A percentile compares a stretch with the other conserved stretches of the same genome.
phyloP scores from a whole-genome alignment of 2,888 invertebrate species.

The Aspidiotus destructor region DNA sequence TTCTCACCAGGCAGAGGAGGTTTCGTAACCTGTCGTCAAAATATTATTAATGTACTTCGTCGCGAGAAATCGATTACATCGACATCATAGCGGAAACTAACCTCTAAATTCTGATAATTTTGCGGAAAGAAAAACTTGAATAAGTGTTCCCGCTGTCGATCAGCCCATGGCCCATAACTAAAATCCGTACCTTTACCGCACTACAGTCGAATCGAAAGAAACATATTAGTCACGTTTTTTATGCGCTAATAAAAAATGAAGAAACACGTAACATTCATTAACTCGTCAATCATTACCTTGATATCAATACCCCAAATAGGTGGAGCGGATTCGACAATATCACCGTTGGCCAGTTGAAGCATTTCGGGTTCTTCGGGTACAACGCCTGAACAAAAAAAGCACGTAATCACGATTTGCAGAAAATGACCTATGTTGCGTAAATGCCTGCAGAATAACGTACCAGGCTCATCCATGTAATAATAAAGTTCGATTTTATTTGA shows the following conservation, averaged over 20 bases:
- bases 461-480: constrained; percentile 95
- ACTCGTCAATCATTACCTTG: constrained; percentile 45
- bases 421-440: background rate
- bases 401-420: background rate
- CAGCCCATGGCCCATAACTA: constrained; percentile 98
- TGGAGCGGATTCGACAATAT: constrained; percentile 82
- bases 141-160: constrained; percentile 86
- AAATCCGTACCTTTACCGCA: constrained; percentile 92
- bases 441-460: constrained; percentile 42
- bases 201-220: constrained; percentile 37
- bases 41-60: background rate
- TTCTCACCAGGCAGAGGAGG: constrained; percentile 78
- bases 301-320: constrained; percentile 94
- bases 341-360: constrained; percentile 81
- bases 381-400: constrained; percentile 44
- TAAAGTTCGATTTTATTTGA: constrained; percentile 90
- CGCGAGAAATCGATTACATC: background rate
- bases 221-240: background rate
- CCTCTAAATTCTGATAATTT: constrained; percentile 67
- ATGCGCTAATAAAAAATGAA: background rate
- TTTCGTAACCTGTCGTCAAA: constrained; percentile 52
- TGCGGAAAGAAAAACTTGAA: constrained; percentile 94
- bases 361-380: constrained; percentile 87
- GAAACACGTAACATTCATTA: background rate
- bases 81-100: constrained; percentile 30